Percentiles rank a stretch among this genome's conserved stretches.
Conservation (phyloP, 2,888 invertebrate genomes). For the Stegophylla sp. region DNA sequence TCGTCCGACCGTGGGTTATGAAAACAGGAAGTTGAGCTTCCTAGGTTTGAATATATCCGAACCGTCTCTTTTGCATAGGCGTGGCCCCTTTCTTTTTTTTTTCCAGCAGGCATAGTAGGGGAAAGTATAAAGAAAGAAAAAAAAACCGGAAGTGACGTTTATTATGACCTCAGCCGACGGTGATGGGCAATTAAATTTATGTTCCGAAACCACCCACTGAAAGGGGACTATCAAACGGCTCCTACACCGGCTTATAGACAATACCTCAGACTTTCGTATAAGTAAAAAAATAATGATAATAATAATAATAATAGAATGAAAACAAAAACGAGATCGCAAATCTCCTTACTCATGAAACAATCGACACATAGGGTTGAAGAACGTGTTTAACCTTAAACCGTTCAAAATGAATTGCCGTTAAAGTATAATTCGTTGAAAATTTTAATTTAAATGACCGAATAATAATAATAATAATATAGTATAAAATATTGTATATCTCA, state of each 20-base stretch:
- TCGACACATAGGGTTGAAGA: background rate
- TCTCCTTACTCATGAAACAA: constrained; percentile 24
- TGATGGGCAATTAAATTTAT: constrained; percentile 59
- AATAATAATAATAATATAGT: too few relatives aligned
- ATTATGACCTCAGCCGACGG: constrained; percentile 56
- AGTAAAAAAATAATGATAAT: constrained; percentile 10
- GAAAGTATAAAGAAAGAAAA: constrained; percentile 44
- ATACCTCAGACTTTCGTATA: constrained; percentile 54
- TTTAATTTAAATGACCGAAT: too few relatives aligned
- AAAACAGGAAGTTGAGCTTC: constrained; percentile 55
- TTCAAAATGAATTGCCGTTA: background rate
- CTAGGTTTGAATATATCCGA: constrained; percentile 54
- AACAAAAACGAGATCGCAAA: constrained; percentile 21
- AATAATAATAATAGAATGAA: constrained; percentile 2
- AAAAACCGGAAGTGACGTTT: constrained; percentile 59
- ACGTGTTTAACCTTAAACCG: background rate
- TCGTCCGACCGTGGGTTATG: constrained; percentile 38
- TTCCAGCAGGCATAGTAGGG: constrained; percentile 18
- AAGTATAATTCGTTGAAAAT: background rate
- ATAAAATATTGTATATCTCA: too few relatives aligned
- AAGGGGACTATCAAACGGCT: constrained; percentile 51
- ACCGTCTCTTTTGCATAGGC: constrained; percentile 54
- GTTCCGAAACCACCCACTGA: constrained; percentile 57
- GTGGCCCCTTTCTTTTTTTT: constrained; percentile 34
- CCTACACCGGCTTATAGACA: constrained; percentile 35